Evolutionary conservation across 2,888 invertebrate genomes (phyloP), one percentile per base, ranked within the genome.

Genomic region (Lypha dubia): DNA sequence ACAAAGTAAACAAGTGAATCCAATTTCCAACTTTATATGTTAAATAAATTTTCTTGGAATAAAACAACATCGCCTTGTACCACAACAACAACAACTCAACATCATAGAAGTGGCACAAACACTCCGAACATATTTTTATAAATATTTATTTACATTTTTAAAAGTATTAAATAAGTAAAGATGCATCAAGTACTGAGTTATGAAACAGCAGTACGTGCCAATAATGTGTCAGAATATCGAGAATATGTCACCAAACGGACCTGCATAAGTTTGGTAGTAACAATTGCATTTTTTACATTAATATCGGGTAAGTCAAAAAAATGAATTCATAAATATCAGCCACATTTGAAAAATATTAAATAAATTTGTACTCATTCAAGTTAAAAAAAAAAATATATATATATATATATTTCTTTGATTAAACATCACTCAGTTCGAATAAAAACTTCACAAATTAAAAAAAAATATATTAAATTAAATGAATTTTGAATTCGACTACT

Each of bases 141-240:
- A 20, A 46, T n/a, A 58, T 49, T 60, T 70, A 28, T 41, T 44
- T 24, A n/a, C 28, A 44, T 63, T 49, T 51, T 46, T n/a, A 6
- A 28, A 41, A 70, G 9, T 17, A 67, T 38, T 49, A 62, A 41
- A 62, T 9, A 58, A 20, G 24, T 15, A n/a, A 83, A 71, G 70
- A 92, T 92, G 92, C 92, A 92, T 89, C 92, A 92, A 87, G 92
- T 92, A 79, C 89, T 92, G 63, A 92, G 92, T 86, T 92, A 92
- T 86, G 92, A 92, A 86, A 92, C 92, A 80, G 91, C 92, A 32
- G 91, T 92, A 87, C 89, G 91, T 87, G 90, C 91, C 82, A 91
- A 90, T 79, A 90, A 89, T 76, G 90, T 90, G 17, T 90, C 91
- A 46, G 91, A 92, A 76, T 89, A 90, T 84, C 90, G 92, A 28